Conservation (phyloP, 2,888 invertebrate genomes). For the Raillietiella orientalis region DNA sequence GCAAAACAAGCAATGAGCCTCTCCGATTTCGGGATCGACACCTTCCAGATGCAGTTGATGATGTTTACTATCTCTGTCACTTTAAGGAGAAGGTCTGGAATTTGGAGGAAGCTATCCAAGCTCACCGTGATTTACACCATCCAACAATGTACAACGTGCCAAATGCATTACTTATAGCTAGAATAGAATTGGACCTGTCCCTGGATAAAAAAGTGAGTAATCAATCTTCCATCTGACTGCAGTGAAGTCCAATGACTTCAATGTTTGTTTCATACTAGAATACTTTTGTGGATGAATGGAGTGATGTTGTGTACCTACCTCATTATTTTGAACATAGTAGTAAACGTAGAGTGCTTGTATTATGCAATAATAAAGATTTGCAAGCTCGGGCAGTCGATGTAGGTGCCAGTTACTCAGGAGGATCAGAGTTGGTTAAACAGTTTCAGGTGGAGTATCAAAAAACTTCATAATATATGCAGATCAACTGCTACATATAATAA, state of each 20-base stretch:
- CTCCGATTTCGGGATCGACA: too few relatives aligned
- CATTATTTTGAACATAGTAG: conserved; percentile 32
- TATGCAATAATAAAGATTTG: conserved; percentile 29
- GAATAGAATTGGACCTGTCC: conserved; percentile 46
- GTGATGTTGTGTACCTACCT: conserved; percentile 27
- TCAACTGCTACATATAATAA: too few relatives aligned
- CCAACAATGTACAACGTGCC: conserved; percentile 47
- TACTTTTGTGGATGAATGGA: conserved; percentile 31
- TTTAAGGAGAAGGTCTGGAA: conserved; percentile 26
- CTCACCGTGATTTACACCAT: conserved; percentile 46
- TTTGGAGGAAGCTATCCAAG: conserved; percentile 38
- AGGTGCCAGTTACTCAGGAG: conserved; percentile 38
- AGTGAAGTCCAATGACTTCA: too few relatives aligned
- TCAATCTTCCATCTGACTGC: too few relatives aligned
- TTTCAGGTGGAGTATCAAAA: conserved; percentile 23
- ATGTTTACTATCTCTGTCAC: conserved; percentile 24
- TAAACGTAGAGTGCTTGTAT: conserved; percentile 31
- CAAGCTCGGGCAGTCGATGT: conserved; percentile 24
- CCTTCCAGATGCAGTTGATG: conserved; percentile 22
- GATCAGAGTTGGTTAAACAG: conserved; percentile 34
- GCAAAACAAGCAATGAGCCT: too few relatives aligned
- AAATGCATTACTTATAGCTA: conserved; percentile 28
- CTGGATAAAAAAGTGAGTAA: conserved; percentile 31
- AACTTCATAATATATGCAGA: too few relatives aligned
- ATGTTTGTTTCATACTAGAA: conserved; percentile 17